phyloP scores from a whole-genome alignment of 2,113 vertebrate genomes.

The Catharus minimus region DNA sequence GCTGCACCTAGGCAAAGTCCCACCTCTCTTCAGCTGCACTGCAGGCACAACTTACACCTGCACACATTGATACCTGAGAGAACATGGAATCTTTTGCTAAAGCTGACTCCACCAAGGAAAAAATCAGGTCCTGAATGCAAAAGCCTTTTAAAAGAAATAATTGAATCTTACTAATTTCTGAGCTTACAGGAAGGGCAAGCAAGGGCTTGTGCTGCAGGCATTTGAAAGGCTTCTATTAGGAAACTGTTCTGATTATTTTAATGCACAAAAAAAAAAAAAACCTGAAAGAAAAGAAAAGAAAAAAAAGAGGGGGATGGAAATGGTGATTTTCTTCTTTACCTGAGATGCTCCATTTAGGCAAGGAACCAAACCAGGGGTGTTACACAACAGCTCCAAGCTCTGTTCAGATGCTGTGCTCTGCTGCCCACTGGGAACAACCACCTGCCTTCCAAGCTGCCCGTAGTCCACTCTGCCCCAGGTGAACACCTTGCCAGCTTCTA shows the following conservation, averaged over 20 bases:
- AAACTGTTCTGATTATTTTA: background rate
- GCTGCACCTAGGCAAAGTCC: background rate
- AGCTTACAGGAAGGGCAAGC: background rate
- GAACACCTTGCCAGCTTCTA: slow-evolving; percentile 86
- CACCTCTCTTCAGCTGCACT: slow-evolving; percentile 8
- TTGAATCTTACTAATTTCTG: background rate
- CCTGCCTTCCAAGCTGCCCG: slow-evolving; percentile 83
- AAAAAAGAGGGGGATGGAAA: background rate
- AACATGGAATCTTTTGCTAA: background rate
- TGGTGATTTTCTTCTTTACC: slow-evolving; percentile 64
- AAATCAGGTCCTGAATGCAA: background rate
- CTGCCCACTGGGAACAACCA: background rate
- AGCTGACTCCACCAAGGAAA: background rate
- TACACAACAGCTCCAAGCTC: background rate
- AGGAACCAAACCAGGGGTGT: slow-evolving; percentile 71
- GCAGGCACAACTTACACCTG: slow-evolving; percentile 4
- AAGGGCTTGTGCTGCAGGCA: background rate
- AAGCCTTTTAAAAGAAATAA: background rate
- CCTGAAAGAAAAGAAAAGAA: too few relatives aligned
- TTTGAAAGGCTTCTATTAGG: background rate
- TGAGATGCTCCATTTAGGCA: slow-evolving; percentile 81
- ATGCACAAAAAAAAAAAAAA: background rate
- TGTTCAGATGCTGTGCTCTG: background rate
- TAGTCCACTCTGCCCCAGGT: slow-evolving; percentile 92
- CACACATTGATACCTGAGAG: background rate